Base-by-base conservation (phyloP, 2,888 invertebrate species). In the Perizoma affinitatum region DNA sequence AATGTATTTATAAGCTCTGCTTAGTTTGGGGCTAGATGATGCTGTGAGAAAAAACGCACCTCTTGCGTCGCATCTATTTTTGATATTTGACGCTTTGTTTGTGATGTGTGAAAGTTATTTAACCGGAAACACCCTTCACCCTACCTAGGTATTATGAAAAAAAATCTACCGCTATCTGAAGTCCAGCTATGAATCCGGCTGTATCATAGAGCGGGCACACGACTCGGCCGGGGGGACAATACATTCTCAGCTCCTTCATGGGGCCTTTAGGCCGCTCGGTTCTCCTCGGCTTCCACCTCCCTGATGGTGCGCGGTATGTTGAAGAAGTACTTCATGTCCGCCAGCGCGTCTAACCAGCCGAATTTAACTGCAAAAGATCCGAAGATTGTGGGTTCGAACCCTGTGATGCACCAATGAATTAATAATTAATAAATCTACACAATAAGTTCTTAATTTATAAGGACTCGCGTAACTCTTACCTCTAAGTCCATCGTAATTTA, bases 281-380 rank as follows among this genome's bases (percentile, higher is more conserved):
- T 6, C 88, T 85, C 89, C 4, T 79, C 82, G 7, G 66, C 72
- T 63, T 88, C 90, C 5, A 87, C 92, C 8, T 84, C 88, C 43
- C 69, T 79, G 61, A 84, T 82, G 6, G 87, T 87, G 33, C 89
- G 85, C 0, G 92, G 92, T 8, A 93, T 84, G n/a, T 75, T 78
- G 79, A 77, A 93, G 80, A 92, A 93, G 75, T 92, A 89, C 49
- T 91, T 87, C 63, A 78, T 79, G 66, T 90, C 86, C 0, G 83
- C 86, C 1, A 92, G 69, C 0, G 92, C 89, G 51, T 86, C 85
- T 0, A 92, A 85, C 88, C 89, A 91, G 4, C 92, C 92, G 68
- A 91, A 90, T 67, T 87, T 92, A 0, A 88, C 93, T 93, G 67
- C 5, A 62, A 44, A 42, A 46, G 8, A 5, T 6, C 22, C 22